Conservation (phyloP, 2,113 vertebrate genomes). For the Canis aureus region DNA sequence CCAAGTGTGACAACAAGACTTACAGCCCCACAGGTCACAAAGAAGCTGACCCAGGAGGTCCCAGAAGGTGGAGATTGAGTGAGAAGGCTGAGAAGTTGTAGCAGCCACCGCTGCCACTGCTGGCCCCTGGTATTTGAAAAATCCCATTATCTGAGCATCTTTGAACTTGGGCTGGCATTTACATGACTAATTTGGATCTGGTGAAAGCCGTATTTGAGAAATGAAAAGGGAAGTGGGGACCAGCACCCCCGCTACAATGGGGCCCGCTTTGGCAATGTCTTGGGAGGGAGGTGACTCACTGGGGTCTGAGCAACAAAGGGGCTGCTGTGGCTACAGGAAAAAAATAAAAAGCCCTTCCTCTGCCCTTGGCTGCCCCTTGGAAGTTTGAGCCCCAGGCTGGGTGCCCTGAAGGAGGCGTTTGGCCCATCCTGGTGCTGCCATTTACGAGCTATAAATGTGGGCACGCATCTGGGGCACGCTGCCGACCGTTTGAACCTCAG, state of each 20-base stretch:
- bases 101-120: background rate
- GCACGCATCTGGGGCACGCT: rapidly evolving
- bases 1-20: background rate
- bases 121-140: constrained; percentile 30
- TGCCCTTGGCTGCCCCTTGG: background rate
- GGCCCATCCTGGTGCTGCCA: background rate
- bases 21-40: background rate
- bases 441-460: background rate
- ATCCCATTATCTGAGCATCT: constrained; percentile 53
- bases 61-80: background rate
- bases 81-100: background rate
- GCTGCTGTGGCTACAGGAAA: background rate
- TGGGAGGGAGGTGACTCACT: constrained; percentile 6
- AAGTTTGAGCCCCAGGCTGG: background rate
- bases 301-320: background rate
- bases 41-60: background rate
- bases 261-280: background rate
- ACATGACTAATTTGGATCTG: background rate
- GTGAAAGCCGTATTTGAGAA: background rate
- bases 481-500: background rate
- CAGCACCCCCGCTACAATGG: background rate
- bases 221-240: constrained; percentile 56
- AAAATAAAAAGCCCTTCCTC: background rate
- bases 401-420: background rate
- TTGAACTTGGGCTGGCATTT: constrained; percentile 50